A percentile compares a stretch with the other conserved stretches of the same genome.
phyloP scores from a whole-genome alignment of 2,888 invertebrate species.

The Ephialtes manifestator region DNA sequence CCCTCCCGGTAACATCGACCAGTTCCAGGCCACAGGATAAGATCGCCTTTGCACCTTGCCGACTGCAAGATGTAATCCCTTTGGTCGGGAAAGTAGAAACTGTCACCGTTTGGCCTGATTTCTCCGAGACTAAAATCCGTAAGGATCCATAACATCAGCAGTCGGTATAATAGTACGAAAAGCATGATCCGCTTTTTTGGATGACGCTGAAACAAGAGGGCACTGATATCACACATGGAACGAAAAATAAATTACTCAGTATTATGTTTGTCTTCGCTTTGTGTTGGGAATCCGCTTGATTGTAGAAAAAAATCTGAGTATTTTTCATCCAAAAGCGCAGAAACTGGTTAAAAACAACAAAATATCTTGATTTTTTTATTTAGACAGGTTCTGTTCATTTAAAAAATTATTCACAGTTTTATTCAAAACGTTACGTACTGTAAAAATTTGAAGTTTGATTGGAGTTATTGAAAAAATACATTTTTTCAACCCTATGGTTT shows the following conservation, averaged over 20 bases:
- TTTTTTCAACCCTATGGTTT: no score
- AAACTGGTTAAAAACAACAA: no score
- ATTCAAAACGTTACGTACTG: no score
- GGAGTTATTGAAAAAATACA: no score
- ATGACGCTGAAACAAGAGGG: constrained; percentile 25
- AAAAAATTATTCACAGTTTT: no score
- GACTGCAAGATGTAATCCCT: constrained; percentile 71
- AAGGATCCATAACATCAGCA: constrained; percentile 43
- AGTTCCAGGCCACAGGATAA: constrained; percentile 73
- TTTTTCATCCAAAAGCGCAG: no score
- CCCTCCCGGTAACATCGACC: constrained; percentile 76
- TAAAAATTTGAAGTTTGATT: no score
- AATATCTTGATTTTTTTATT: no score
- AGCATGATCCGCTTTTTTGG: neutral
- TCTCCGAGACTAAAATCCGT: constrained; percentile 24
- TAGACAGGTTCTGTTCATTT: no score
- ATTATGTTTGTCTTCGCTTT: no score
- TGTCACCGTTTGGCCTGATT: constrained; percentile 4
- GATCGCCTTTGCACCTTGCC: constrained; percentile 59
- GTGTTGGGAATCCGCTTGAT: no score
- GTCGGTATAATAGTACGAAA: constrained; percentile 5
- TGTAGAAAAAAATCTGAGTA: no score
- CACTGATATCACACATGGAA: neutral
- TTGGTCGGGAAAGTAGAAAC: constrained; percentile 78
- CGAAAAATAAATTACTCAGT: neutral